Evolutionary conservation across 2,113 vertebrate species (phyloP).

Genomic region (Poicephalus meyeri): DNA sequence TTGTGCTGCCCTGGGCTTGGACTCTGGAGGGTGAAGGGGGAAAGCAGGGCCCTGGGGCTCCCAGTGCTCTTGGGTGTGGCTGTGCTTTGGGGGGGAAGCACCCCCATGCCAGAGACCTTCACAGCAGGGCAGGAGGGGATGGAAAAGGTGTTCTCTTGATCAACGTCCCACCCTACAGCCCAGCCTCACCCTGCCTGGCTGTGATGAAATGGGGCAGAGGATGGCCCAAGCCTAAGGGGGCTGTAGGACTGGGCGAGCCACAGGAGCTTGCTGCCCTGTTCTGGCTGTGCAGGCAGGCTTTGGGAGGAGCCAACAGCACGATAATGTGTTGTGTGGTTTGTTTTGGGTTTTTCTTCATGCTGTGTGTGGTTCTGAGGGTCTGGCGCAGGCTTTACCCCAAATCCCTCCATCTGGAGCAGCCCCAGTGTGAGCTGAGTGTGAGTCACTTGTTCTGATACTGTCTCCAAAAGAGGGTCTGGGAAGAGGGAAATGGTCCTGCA

Average conservation of each 20-base stretch:
- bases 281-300: background rate
- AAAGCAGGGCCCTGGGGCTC: background rate
- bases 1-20: background rate
- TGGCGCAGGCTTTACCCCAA: background rate
- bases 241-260: background rate
- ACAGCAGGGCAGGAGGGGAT: accelerated
- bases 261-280: background rate
- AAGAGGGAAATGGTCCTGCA: background rate
- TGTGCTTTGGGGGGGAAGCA: accelerated
- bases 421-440: accelerated
- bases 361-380: background rate
- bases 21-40: background rate
- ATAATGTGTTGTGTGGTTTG: background rate
- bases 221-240: background rate
- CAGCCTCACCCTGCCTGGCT: background rate
- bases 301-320: background rate
- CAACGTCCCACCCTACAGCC: background rate
- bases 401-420: background rate
- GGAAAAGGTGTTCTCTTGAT: background rate
- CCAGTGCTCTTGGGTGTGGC: background rate
- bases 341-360: background rate
- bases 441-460: background rate
- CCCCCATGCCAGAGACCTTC: background rate
- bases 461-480: background rate
- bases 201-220: background rate